phyloP scores from a whole-genome alignment of 1,140 invertebrate genomes.

The Scylla paramamosain region DNA sequence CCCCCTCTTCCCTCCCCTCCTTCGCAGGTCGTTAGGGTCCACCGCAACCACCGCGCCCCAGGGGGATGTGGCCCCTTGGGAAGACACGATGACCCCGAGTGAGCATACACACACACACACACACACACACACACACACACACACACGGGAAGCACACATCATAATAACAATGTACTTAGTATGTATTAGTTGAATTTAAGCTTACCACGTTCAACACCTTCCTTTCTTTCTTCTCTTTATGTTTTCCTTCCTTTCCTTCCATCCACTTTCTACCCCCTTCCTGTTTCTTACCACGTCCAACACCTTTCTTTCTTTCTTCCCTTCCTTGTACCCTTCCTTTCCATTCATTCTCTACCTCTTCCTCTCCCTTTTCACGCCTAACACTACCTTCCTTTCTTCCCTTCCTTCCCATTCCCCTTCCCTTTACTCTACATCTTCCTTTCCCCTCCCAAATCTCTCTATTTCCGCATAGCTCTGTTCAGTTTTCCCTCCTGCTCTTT shows the following conservation, averaged over 20 bases:
- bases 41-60: neutral
- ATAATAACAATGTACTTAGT: neutral
- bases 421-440: neutral
- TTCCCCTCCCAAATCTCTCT: neutral
- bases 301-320: too few species aligned
- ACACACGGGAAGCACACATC: slow-evolving; percentile 3
- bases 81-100: neutral
- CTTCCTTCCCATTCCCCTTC: too few species aligned
- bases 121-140: slow-evolving; percentile 43
- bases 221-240: neutral
- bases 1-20: neutral
- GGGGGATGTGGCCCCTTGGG: neutral
- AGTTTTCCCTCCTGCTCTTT: too few species aligned
- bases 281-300: too few species aligned
- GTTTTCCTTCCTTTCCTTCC: neutral
- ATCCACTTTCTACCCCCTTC: neutral
- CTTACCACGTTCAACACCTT: neutral
- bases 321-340: too few species aligned
- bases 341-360: too few species aligned
- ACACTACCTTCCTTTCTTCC: too few species aligned
- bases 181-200: neutral
- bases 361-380: too few species aligned
- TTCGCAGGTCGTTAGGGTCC: neutral
- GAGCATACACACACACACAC: slow-evolving; percentile 12
- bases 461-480: neutral